These are phyloP conservation scores for Tachyglossus aculeatus DNA, from an alignment of 2,797 vertebrate species.

Conservation along the genomic window DNA sequence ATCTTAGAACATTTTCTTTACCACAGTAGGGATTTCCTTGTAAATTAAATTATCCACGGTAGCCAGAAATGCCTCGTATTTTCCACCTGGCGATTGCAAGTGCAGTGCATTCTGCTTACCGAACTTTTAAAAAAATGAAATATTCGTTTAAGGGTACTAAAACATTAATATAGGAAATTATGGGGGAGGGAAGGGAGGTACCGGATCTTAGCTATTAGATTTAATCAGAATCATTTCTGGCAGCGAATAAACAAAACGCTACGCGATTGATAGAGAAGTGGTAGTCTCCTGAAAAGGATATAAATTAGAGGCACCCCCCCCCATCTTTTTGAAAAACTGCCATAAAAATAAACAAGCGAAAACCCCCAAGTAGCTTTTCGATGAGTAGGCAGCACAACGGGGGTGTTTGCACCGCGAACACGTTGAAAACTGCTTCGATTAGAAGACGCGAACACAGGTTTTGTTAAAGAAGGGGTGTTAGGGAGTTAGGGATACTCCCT, in stretches of 20 bases:
- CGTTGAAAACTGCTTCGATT: no score
- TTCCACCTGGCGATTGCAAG: slow-evolving; percentile 32
- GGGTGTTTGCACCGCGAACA: no score
- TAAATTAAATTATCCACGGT: slow-evolving; percentile 49
- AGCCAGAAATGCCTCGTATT: no score
- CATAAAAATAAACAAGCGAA: no score
- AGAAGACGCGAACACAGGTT: no score
- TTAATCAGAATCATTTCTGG: not conserved
- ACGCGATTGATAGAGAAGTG: slow-evolving; percentile 7
- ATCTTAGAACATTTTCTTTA: slow-evolving; percentile 37
- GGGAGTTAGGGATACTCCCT: no score
- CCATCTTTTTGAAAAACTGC: no score
- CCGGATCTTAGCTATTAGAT: not conserved
- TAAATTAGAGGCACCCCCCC: no score
- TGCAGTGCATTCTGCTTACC: slow-evolving; percentile 29
- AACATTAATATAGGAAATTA: slow-evolving; percentile 14
- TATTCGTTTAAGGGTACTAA: slow-evolving; percentile 3
- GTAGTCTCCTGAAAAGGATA: slow-evolving; percentile 19
- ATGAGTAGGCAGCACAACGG: no score
- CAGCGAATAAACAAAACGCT: not conserved
- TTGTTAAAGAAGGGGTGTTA: no score
- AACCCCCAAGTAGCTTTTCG: no score
- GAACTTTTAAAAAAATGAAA: slow-evolving; percentile 29
- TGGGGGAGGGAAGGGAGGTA: not conserved
- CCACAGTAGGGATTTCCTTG: slow-evolving; percentile 31